Evolutionary conservation across 2,888 invertebrate species (phyloP).

Genomic region (Dusona sp.): DNA sequence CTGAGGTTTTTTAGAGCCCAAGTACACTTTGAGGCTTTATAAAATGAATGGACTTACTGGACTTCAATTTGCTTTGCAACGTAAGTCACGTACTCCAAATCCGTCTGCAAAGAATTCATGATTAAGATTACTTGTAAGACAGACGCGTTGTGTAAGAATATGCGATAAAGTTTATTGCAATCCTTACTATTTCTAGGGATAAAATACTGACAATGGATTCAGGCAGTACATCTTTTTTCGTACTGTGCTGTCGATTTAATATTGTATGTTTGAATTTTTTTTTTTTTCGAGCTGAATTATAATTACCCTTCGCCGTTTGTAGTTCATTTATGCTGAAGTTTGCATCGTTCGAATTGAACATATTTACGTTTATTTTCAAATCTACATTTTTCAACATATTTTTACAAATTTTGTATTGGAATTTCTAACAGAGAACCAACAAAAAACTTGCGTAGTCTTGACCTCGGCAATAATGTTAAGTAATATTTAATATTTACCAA

Average conservation of each 20-base stretch:
- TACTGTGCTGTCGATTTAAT: too few relatives aligned
- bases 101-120: conserved; percentile 86
- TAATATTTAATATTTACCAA: neutral
- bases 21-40: neutral
- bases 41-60: conserved; percentile 87
- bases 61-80: conserved; percentile 91
- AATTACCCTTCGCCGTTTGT: too few relatives aligned
- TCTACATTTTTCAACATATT: neutral
- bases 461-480: neutral
- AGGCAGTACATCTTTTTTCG: too few relatives aligned
- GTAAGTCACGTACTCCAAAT: conserved; percentile 90
- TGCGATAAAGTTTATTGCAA: neutral
- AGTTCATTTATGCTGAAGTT: too few relatives aligned
- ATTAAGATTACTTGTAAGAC: neutral
- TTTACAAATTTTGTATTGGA: neutral
- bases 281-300: too few relatives aligned
- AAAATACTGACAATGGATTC: too few relatives aligned
- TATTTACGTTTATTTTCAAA: too few relatives aligned
- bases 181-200: neutral
- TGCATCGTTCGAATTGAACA: too few relatives aligned
- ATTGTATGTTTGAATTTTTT: too few relatives aligned
- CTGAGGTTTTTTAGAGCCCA: neutral
- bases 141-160: neutral
- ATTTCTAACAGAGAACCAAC: neutral
- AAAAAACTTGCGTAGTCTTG: too few relatives aligned